phyloP scores from a whole-genome alignment of 2,797 vertebrate genomes.

The Dipus sagitta region DNA sequence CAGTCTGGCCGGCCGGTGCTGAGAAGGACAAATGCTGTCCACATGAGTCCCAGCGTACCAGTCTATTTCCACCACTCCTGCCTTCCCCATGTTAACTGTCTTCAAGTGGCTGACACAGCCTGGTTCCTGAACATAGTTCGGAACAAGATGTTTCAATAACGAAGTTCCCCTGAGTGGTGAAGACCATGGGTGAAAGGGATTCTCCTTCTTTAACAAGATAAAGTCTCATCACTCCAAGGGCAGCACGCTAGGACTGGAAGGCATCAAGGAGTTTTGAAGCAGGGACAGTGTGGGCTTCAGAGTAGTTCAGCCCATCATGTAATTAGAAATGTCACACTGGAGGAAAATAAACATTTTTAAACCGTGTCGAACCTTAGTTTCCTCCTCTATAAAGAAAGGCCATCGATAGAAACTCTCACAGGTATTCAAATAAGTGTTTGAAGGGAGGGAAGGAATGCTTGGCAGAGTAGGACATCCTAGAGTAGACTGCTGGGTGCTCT shows the following conservation, averaged over 20 bases:
- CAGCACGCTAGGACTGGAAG: conserved; percentile 23
- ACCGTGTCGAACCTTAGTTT: conserved; percentile 19
- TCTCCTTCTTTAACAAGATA: conserved; percentile 59
- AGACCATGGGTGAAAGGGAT: conserved; percentile 12
- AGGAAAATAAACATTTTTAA: background rate
- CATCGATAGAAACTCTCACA: conserved; percentile 2
- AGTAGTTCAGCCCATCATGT: background rate
- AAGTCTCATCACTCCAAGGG: conserved; percentile 22
- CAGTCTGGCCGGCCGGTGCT: conserved; percentile 73
- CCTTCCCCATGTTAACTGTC: conserved; percentile 32
- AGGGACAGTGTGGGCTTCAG: background rate
- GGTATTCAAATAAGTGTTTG: conserved; percentile 49
- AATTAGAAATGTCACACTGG: background rate
- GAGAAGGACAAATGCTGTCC: conserved; percentile 58
- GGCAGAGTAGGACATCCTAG: conserved; percentile 15
- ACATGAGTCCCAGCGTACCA: background rate
- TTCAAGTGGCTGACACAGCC: conserved; percentile 37
- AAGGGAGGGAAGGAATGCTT: background rate
- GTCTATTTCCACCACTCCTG: conserved; percentile 36
- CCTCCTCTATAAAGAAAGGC: conserved; percentile 52
- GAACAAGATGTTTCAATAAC: conserved; percentile 54
- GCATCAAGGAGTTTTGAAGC: background rate
- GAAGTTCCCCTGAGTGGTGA: conserved; percentile 40
- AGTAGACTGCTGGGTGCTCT: background rate
- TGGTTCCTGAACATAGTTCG: conserved; percentile 13